phyloP scores from a whole-genome alignment of 2,888 invertebrate genomes.

The Osmoderma eremita region DNA sequence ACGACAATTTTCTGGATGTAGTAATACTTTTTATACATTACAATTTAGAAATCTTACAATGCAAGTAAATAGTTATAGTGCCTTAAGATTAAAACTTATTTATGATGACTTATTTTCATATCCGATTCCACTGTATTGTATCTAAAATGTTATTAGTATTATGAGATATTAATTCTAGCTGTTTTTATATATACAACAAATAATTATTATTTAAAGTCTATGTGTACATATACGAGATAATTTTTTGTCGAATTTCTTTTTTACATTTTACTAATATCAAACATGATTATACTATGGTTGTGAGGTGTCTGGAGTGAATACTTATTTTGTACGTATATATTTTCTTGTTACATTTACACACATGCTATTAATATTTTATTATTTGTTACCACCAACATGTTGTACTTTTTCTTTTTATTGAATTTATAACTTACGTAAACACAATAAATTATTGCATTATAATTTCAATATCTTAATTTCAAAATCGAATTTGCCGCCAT shows the following conservation, averaged over 20 bases:
- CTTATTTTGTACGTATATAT: constrained; percentile 24
- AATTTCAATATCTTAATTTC: too few species aligned
- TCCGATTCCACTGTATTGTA: constrained; percentile 43
- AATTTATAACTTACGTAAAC: constrained; percentile 12
- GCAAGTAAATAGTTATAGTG: constrained; percentile 40
- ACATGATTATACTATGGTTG: constrained; percentile 33
- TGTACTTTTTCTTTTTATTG: constrained; percentile 10
- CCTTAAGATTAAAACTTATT: constrained; percentile 38
- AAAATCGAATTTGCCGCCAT: too few species aligned
- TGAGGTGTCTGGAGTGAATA: constrained; percentile 35
- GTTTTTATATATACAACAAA: constrained; percentile 43
- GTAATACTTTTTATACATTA: constrained; percentile 17
- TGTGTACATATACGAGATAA: constrained; percentile 12
- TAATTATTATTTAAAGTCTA: constrained; percentile 28
- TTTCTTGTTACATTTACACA: constrained; percentile 18
- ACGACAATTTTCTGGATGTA: not conserved
- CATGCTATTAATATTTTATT: constrained; percentile 34
- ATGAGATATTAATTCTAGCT: constrained; percentile 14
- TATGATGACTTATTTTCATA: constrained; percentile 3
- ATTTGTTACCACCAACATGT: constrained; percentile 26
- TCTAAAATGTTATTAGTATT: constrained; percentile 44
- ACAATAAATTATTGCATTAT: constrained; percentile 10
- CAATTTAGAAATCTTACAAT: constrained; percentile 19
- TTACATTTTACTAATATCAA: constrained; percentile 31
- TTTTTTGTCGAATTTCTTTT: constrained; percentile 16